These are phyloP conservation scores for Cephus rjabovi DNA, from an alignment of 2,888 invertebrate species.

Conservation along the genomic window DNA sequence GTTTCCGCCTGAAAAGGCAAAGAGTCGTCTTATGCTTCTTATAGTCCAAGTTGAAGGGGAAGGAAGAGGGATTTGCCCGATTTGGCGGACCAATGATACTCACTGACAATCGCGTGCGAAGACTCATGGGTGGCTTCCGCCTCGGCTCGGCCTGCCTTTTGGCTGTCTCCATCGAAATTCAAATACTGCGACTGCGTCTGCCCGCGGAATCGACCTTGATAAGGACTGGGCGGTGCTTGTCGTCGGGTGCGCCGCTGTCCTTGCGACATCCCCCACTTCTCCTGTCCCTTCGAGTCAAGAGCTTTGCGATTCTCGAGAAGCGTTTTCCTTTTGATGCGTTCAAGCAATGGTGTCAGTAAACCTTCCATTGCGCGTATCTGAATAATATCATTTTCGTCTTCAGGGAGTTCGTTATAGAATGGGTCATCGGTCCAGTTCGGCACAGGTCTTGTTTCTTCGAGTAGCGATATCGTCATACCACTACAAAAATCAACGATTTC, in stretches of 20 bases:
- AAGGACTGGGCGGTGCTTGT: slow-evolving; percentile 38
- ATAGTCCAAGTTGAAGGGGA: neutral
- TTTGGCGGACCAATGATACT: slow-evolving; percentile 61
- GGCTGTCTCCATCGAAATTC: slow-evolving; percentile 74
- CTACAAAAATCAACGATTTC: slow-evolving; percentile 67
- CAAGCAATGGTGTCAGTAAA: slow-evolving; percentile 38
- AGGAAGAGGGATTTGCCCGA: neutral
- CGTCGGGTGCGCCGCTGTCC: slow-evolving; percentile 43
- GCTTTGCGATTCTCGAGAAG: slow-evolving; percentile 36
- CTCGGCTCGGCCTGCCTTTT: slow-evolving; percentile 80
- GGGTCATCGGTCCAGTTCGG: slow-evolving; percentile 34
- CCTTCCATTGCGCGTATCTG: slow-evolving; percentile 38
- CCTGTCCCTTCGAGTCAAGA: slow-evolving; percentile 30
- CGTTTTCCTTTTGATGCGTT: slow-evolving; percentile 45
- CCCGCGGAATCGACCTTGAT: slow-evolving; percentile 71
- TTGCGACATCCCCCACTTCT: slow-evolving; percentile 25
- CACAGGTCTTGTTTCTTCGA: slow-evolving; percentile 53
- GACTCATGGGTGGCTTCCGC: slow-evolving; percentile 81
- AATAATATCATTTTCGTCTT: slow-evolving; percentile 50
- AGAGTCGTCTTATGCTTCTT: slow-evolving; percentile 12
- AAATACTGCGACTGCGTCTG: slow-evolving; percentile 89
- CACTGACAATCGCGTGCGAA: slow-evolving; percentile 79
- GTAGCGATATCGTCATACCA: slow-evolving; percentile 63
- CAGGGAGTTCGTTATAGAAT: slow-evolving; percentile 52
- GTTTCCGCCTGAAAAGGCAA: slow-evolving; percentile 74